Evolutionary conservation across 2,797 vertebrate genomes (phyloP).

Genomic region (Syngnathus acus): DNA sequence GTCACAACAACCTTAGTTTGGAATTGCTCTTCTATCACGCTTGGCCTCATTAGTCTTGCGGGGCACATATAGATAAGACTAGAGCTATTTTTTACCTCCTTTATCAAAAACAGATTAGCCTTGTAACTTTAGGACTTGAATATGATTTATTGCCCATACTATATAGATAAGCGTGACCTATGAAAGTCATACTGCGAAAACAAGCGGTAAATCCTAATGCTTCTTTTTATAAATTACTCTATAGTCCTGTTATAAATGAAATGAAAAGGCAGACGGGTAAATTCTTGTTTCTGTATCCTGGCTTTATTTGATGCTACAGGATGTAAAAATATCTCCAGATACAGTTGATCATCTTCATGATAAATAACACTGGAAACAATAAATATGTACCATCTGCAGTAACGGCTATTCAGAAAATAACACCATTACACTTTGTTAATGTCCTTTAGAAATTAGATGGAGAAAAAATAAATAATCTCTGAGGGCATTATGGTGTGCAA

Average conservation of each 20-base stretch:
- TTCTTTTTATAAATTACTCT: background rate
- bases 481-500: background rate
- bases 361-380: constrained; percentile 28
- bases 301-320: constrained; percentile 57
- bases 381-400: constrained; percentile 33
- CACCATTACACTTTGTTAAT: constrained; percentile 9
- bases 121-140: no score
- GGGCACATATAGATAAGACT: background rate
- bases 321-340: constrained; percentile 36
- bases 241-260: background rate
- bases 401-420: constrained; percentile 27
- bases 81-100: no score
- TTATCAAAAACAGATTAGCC: no score
- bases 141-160: no score
- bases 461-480: constrained; percentile 29
- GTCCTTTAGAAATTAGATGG: constrained; percentile 1
- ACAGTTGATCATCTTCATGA: constrained; percentile 19
- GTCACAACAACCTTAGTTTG: background rate
- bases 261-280: constrained; percentile 15
- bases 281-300: constrained; percentile 24
- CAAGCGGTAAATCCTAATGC: background rate
- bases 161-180: no score
- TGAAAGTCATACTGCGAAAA: background rate
- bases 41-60: background rate
- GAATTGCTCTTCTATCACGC: background rate